phyloP scores from a whole-genome alignment of 2,888 invertebrate genomes.

The Craniophora ligustri region DNA sequence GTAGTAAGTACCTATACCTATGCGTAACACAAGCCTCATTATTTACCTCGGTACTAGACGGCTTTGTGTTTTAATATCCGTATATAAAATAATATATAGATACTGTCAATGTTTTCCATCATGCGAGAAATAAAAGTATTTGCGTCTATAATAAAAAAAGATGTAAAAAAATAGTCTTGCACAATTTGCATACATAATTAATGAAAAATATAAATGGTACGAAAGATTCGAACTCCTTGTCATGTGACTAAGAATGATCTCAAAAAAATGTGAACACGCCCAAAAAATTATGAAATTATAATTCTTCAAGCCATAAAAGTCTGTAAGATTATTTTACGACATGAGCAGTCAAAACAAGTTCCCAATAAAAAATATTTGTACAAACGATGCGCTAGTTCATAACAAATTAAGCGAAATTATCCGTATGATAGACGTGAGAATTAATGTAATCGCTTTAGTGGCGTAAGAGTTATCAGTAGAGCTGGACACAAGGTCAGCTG shows the following conservation, averaged over 20 bases:
- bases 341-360: constrained; percentile 45
- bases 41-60: no score
- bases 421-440: constrained; percentile 60
- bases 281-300: constrained; percentile 37
- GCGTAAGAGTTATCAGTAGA: constrained; percentile 45
- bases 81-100: no score
- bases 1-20: no score
- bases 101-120: no score
- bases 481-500: constrained; percentile 32
- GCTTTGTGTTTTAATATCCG: no score
- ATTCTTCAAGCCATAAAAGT: constrained; percentile 35
- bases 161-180: no score
- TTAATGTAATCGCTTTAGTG: constrained; percentile 44
- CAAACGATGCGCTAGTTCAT: constrained; percentile 31
- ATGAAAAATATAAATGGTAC: background rate
- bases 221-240: background rate
- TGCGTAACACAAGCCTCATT: no score
- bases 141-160: no score
- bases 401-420: constrained; percentile 55
- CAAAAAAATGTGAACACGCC: constrained; percentile 34
- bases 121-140: no score
- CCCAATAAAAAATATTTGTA: constrained; percentile 32
- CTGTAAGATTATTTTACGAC: constrained; percentile 45
- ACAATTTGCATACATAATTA: no score
- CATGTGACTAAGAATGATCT: constrained; percentile 11